A percentile compares a stretch with the other conserved stretches of the same genome.
phyloP scores from a whole-genome alignment of 2,113 vertebrate genomes.

The Vulpes vulpes region DNA sequence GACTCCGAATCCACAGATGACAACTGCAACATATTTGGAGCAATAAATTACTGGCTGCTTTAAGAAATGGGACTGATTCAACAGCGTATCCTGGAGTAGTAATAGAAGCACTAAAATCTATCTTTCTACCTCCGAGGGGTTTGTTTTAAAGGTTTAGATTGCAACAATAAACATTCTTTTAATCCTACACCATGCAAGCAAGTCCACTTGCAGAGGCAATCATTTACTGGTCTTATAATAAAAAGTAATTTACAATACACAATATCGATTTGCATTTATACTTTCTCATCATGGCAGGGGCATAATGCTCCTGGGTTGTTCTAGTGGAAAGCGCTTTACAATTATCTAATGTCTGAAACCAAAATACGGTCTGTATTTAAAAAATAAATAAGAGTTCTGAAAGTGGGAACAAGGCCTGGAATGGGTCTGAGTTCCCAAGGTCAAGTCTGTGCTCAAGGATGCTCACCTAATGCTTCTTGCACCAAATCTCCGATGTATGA shows the following conservation, averaged over 20 bases:
- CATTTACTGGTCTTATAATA: conserved; percentile 83
- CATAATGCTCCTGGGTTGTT: conserved; percentile 76
- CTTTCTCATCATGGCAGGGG: conserved; percentile 70
- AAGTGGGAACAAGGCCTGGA: conserved; percentile 58
- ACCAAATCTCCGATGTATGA: not conserved
- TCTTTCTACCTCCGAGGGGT: conserved; percentile 81
- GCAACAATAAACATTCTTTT: conserved; percentile 82
- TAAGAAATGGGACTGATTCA: conserved; percentile 84
- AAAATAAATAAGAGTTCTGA: conserved; percentile 74
- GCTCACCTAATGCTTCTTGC: not conserved
- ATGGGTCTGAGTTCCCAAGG: conserved; percentile 66
- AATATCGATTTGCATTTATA: conserved; percentile 76
- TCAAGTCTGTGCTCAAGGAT: not conserved
- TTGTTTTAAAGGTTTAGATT: conserved; percentile 85
- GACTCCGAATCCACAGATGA: conserved; percentile 75
- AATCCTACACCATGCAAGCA: conserved; percentile 78
- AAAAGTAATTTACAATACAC: conserved; percentile 85
- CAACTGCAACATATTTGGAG: conserved; percentile 73
- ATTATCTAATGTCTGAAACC: conserved; percentile 74
- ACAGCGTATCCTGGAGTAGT: conserved; percentile 72
- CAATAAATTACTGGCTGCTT: conserved; percentile 85
- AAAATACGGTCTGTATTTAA: conserved; percentile 79
- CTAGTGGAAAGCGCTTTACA: conserved; percentile 72
- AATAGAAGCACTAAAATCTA: conserved; percentile 81
- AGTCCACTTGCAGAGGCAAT: conserved; percentile 72